Percentiles rank a stretch among this genome's conserved stretches.
phyloP scores from a whole-genome alignment of 2,888 invertebrate species.

The Ochropleura leucogaster region DNA sequence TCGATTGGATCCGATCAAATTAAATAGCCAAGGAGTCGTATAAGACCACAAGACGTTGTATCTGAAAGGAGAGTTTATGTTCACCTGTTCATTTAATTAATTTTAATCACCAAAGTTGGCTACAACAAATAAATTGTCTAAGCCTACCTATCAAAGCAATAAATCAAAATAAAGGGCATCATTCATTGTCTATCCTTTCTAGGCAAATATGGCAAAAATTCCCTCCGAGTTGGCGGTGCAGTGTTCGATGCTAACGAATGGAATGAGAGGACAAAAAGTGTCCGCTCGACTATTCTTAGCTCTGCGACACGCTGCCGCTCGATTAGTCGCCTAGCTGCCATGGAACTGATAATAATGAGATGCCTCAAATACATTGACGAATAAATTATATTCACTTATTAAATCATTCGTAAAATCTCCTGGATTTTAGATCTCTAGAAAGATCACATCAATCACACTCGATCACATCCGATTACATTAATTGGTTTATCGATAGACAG shows the following conservation, averaged over 20 bases:
- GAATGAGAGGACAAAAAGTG: constrained; percentile 82
- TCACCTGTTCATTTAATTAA: constrained; percentile 17
- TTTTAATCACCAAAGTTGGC: neutral
- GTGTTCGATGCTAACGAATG: constrained; percentile 76
- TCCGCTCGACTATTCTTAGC: constrained; percentile 80
- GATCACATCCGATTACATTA: neutral
- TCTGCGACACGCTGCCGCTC: constrained; percentile 73
- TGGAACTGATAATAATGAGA: constrained; percentile 47
- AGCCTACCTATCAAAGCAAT: constrained; percentile 15
- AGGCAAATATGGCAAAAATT: constrained; percentile 70
- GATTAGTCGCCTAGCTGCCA: constrained; percentile 75
- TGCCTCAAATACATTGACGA: neutral
- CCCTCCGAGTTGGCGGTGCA: constrained; percentile 58
- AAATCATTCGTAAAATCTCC: neutral
- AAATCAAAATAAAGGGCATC: constrained; percentile 48
- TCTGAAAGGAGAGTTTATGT: neutral
- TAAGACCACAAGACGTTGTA: neutral
- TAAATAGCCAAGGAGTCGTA: neutral
- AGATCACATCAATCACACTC: too few species aligned
- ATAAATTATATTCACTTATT: neutral
- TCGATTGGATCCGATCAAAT: neutral
- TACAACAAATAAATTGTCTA: constrained; percentile 11
- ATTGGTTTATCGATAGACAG: neutral
- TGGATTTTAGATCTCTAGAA: too few species aligned
- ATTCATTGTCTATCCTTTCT: constrained; percentile 59